A percentile compares a stretch with the other conserved stretches of the same genome.
Conservation (phyloP, 2,888 invertebrate species). For the Andrena fulva region DNA sequence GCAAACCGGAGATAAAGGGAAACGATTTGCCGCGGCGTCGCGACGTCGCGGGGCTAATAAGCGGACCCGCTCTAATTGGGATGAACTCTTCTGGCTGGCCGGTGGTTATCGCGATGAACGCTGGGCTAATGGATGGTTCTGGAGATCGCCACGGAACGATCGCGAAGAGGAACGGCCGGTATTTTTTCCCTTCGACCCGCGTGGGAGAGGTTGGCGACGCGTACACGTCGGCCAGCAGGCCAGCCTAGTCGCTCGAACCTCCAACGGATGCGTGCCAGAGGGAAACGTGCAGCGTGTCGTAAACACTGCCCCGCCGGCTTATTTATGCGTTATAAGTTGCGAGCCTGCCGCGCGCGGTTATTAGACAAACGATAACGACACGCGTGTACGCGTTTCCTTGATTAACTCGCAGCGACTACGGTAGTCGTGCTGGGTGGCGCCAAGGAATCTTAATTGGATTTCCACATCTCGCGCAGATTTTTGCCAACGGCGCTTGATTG, state of each 20-base stretch:
- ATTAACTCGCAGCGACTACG: conserved; percentile 41
- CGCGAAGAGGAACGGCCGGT: not conserved
- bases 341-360: conserved; percentile 39
- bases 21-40: conserved; percentile 40
- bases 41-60: conserved; percentile 41
- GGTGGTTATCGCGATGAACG: conserved; percentile 36
- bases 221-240: not conserved
- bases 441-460: conserved; percentile 72
- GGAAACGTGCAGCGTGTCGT: conserved; percentile 30
- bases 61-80: conserved; percentile 46
- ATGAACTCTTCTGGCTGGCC: conserved; percentile 10
- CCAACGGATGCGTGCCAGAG: conserved; percentile 13
- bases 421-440: conserved; percentile 54
- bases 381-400: conserved; percentile 44
- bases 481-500: not conserved
- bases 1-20: conserved; percentile 32
- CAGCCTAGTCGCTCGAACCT: conserved; percentile 41
- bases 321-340: conserved; percentile 48
- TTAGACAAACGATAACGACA: conserved; percentile 57
- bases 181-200: not conserved
- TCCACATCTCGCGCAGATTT: conserved; percentile 51
- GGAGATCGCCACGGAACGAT: conserved; percentile 22
- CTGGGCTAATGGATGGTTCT: conserved; percentile 19
- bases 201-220: conserved; percentile 10
- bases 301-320: conserved; percentile 39